Base-by-base conservation (phyloP, 2,888 invertebrate species). In the Leptothorax acervorum region DNA sequence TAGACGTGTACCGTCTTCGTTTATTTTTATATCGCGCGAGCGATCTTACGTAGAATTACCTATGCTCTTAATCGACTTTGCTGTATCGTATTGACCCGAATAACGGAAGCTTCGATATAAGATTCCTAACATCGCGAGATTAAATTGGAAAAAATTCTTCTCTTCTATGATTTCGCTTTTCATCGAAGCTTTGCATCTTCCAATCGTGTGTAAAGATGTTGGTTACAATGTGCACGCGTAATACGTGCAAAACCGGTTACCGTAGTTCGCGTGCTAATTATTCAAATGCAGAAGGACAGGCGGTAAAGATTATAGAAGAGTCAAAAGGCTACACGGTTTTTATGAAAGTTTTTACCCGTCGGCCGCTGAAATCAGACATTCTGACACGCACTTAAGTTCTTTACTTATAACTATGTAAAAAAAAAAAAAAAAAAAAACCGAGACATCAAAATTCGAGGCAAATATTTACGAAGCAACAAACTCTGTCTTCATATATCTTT, bases 161-260 rank as follows among this genome's bases (percentile, higher is more conserved):
- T 5, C 39, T 39, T 28, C 35, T 12, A 55, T 55, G 28, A 31
- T 42, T 8, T 35, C 23, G 15, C 35, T 28, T 78, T 45, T 45
- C 18, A 35, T 15, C n/a, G 12, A 15, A 31, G 9, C n/a, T 45
- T 55, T 12, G 23, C 12, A 5, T 4, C 28, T 45, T 74, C 8
- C 15, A 12, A 48, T 79, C n/a, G 35, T 35, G 23, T 23, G 18
- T 35, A 57, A 42, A 28, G 18, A 18, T 42, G 5, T 23, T 15
- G 2, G n/a, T 51, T 15, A 55, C 45, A 28, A 42, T 15, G 71
- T 18, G 31, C 42, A n/a, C n/a, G 28, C 51, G 53, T 70, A 68
- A 70, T 23, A 60, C n/a, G 60, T 28, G 60, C 39, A 35, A 28
- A 79, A 81, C 45, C 12, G 73, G 35, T 79, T 68, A 68, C 0